Evolutionary conservation across 2,113 vertebrate species (phyloP), one percentile per base, ranked within the genome.

Genomic region (Phrynocephalus versicolor): DNA sequence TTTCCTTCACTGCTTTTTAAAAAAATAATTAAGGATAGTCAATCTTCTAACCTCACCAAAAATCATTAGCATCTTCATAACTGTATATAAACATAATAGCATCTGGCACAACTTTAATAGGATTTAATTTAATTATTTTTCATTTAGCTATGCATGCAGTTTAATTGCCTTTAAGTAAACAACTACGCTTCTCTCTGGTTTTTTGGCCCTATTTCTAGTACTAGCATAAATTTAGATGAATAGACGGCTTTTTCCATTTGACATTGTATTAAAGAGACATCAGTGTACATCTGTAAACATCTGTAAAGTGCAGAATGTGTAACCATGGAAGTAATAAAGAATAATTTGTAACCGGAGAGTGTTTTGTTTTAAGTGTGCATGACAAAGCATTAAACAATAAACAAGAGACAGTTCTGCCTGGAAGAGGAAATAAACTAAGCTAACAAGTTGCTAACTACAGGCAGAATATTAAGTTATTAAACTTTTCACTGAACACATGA

Each of bases 161-260:
- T 92, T 91, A 93, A 87, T 83, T 79, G 60, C 88, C 93, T 93
- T 90, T 84, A 82, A 85, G 73, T 90, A 84, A 91, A 91, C 86
- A 85, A 81, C 87, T 69, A 3, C 65, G 71, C 55, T 79, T 83
- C 85, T 87, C 80, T 30, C n/a, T 79, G 55, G 57, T 88, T 91
- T 89, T 58, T 72, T 18, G 58, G 58, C 41, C 80, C 58, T 90
- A 72, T 70, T 92, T 91, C 78, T 88, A 74, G 77, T 83, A 71
- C 79, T 84, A 88, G 76, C 30, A 64, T 88, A 85, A 76, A 64
- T 73, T 37, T 82, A 88, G 76, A 84, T 78, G 81, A 65, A 84
- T 82, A 80, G 23, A 60, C 45, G 37, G 72, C 27, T 39, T 88
- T 89, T 81, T 90, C 79, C 70, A 23, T 81, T 85, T 67, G 89